Conservation (phyloP, 2,113 vertebrate species). For the Neogobius melanostomus region DNA sequence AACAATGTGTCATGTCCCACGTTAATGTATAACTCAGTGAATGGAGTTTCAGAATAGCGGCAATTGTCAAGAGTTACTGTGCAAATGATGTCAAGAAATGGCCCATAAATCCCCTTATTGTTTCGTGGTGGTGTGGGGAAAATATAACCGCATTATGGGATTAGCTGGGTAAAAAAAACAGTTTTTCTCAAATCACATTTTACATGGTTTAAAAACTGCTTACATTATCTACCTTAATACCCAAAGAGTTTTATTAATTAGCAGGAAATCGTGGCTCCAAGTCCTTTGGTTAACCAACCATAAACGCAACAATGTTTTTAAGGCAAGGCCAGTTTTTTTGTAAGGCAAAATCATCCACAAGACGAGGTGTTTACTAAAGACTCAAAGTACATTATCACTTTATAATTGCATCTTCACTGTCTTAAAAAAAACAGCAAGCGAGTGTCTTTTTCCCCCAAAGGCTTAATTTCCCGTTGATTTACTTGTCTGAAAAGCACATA, state of each 20-base stretch:
- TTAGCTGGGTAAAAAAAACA: background rate
- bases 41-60: background rate
- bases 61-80: background rate
- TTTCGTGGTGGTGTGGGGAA: constrained; percentile 1
- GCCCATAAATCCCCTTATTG: background rate
- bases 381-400: background rate
- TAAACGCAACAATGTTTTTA: background rate
- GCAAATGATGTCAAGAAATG: background rate
- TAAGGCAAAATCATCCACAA: background rate
- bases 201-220: no score
- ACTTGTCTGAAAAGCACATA: background rate
- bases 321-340: no score
- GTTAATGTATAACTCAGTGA: background rate
- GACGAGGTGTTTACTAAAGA: background rate
- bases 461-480: background rate
- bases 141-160: background rate
- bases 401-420: background rate
- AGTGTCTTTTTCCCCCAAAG: background rate
- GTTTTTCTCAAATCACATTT: background rate
- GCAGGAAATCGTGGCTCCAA: background rate
- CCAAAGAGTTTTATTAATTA: no score
- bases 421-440: background rate
- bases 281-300: background rate
- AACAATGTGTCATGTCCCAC: background rate
- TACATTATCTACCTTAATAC: no score